A percentile compares a stretch with the other conserved stretches of the same genome.
Evolutionary conservation across 2,113 vertebrate species (phyloP).

Genomic region (Tricholaema leucomelas): DNA sequence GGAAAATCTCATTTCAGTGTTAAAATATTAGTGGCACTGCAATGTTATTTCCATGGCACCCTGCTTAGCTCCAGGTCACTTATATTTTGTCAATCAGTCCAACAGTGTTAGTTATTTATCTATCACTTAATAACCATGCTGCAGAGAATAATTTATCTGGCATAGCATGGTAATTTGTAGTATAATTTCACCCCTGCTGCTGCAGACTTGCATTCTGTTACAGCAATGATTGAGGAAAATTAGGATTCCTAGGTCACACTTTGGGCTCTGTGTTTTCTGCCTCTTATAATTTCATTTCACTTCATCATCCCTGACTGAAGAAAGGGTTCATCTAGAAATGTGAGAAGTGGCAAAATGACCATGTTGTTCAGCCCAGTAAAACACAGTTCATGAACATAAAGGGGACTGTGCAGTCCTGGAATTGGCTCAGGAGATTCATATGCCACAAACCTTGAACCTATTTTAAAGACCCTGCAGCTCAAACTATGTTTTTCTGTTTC

Average conservation of each 20-base stretch:
- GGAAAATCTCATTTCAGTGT: constrained; percentile 76
- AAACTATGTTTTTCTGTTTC: neutral
- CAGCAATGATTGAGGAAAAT: constrained; percentile 80
- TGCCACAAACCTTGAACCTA: neutral
- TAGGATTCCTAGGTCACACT: constrained; percentile 80
- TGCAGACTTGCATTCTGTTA: constrained; percentile 76
- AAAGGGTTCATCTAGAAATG: constrained; percentile 55
- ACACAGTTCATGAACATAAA: neutral
- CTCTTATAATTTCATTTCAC: constrained; percentile 73
- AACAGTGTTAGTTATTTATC: constrained; percentile 84
- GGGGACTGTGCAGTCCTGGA: neutral
- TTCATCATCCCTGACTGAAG: constrained; percentile 62
- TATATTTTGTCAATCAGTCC: constrained; percentile 81
- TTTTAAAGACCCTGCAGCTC: neutral
- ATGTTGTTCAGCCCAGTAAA: constrained; percentile 18
- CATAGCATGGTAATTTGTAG: constrained; percentile 82
- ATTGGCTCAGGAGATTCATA: neutral
- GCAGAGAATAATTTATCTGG: constrained; percentile 81
- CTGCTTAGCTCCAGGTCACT: constrained; percentile 79
- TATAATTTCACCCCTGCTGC: constrained; percentile 80
- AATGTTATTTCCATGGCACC: constrained; percentile 71
- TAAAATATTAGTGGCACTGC: constrained; percentile 64
- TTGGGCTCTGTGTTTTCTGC: constrained; percentile 71
- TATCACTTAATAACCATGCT: constrained; percentile 80
- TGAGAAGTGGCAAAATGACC: constrained; percentile 10